Evolutionary conservation across 2,797 vertebrate species (phyloP), one percentile per base, ranked within the genome.

Genomic region (Scolopax rusticola): DNA sequence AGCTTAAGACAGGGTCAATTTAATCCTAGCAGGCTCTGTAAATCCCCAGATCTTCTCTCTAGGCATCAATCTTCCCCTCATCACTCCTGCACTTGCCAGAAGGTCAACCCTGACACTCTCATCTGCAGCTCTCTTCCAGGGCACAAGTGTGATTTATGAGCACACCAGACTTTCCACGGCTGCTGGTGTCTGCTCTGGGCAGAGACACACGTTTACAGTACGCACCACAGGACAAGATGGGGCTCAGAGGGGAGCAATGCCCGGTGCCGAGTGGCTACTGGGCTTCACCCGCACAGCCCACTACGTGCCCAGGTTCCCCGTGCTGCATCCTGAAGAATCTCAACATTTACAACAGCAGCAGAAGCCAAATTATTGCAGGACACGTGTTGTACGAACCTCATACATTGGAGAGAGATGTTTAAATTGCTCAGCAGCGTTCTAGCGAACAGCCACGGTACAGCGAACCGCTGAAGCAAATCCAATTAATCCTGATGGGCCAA

Each of bases 401-500:
- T 78, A 45, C 71, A 54, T 80, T 90, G 7, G 68, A 93, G 82
- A 51, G 56, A 80, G 84, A 84, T 95, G 87, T 93, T 96, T 95
- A 96, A 97, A 96, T 95, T 97, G 96, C 90, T 94, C 53, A 75
- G 87, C 94, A 76, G 94, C 21, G 0, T 95, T 95, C 87, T 89
- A 92, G 70, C 16, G 8, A 85, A 88, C 87, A 87, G 88, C 89
- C 90, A 54, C n/a, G 14, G 89, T 53, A 88, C 82, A 90, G 79
- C 11, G 9, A 97, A 87, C 80, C 5, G 12, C 92, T 96, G 95
- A 93, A 97, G 93, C 91, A 94, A 96, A 97, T 95, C 95, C 89
- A 97, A 96, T 97, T 96, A 97, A 97, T 96, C 94, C 91, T 97
- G 87, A 89, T 92, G 97, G 95, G 86, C 95, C 94, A 92, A 96